Base-by-base conservation (phyloP, 2,797 vertebrate species). In the Peromyscus attwateri region DNA sequence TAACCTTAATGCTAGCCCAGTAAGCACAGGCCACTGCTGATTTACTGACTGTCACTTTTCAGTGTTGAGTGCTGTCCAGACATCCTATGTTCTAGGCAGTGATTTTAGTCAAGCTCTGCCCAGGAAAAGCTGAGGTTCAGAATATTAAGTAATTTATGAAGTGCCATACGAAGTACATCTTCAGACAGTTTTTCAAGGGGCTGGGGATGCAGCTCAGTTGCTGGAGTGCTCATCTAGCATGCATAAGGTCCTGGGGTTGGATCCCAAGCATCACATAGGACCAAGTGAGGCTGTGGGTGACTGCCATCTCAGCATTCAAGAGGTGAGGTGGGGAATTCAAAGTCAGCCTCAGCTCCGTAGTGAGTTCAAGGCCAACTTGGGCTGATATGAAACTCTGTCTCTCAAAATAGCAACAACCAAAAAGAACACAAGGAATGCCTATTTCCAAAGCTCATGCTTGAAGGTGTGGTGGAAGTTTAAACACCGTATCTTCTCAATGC, bases 161-260 rank as follows among this genome's bases (percentile, higher is more conserved):
- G 27, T 25, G 40, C 60, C 75, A 81, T 27, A 43, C 77, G 85
- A 60, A 87, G 75, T 25, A 31, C 27, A 19, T 55, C 64, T 76
- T 81, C 91, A 85, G 68, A 93, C 91, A 52, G 17, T 29, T 31
- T 90, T 68, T 17, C 57, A 62, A 89, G 84, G 90, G 43, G 82
- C 31, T 12, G 8, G 5, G 2, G 34, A 8, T 52, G 57, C 60
- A 11, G 64, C 27, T 52, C 76, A 21, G 0, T 21, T 66, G 25
- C 5, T 34, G 43, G 14, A 14, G 52, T 31, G 27, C 6, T 75
- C 21, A 55, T 25, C 37, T 43, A 34, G 37, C 11, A 75, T 1
- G 1, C 37, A 46, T 34, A 57, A 21, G 70, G 16, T n/a, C 49
- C n/a, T 4, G 9, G 64, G 21, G 49, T 87, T 87, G 2, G 1